These are phyloP conservation scores for Lordiphosa fenestrarum DNA, from an alignment of 2,888 invertebrate genomes.

Conservation along the genomic window DNA sequence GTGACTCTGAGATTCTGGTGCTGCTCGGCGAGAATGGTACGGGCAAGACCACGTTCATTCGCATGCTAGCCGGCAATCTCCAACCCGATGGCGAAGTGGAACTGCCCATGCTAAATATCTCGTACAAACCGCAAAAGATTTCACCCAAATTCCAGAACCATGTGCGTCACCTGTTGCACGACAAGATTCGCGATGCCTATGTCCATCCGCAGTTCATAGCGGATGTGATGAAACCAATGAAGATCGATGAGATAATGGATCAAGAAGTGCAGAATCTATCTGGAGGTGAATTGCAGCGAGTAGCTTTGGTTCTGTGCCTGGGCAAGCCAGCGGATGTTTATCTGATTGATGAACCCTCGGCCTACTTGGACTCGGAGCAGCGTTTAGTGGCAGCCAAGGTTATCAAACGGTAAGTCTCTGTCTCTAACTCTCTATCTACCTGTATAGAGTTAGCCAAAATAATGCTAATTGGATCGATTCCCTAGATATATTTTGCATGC, in stretches of 20 bases:
- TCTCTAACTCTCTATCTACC: neutral
- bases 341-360: slow-evolving; percentile 98
- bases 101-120: slow-evolving; percentile 94
- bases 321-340: slow-evolving; percentile 99
- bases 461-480: neutral
- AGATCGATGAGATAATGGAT: slow-evolving; percentile 98
- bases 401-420: slow-evolving; percentile 90
- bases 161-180: slow-evolving; percentile 95
- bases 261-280: slow-evolving; percentile 99
- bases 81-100: slow-evolving; percentile 89
- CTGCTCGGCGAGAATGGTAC: slow-evolving; percentile 98
- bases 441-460: neutral
- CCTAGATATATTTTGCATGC: slow-evolving; percentile 96
- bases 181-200: slow-evolving; percentile 98
- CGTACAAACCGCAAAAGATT: slow-evolving; percentile 99
- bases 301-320: slow-evolving; percentile 96
- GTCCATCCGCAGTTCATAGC: slow-evolving; percentile 98
- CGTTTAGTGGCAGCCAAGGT: slow-evolving; percentile 99
- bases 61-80: slow-evolving; percentile 98
- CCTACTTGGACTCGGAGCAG: slow-evolving; percentile 99
- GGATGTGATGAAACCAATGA: slow-evolving; percentile 99
- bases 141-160: slow-evolving; percentile 97
- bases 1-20: slow-evolving; percentile 99
- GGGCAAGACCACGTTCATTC: slow-evolving; percentile 99
- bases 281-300: slow-evolving; percentile 99